A percentile compares a stretch with the other conserved stretches of the same genome.
phyloP scores from a whole-genome alignment of 2,888 invertebrate genomes.

The Eugnorisma glareosa region DNA sequence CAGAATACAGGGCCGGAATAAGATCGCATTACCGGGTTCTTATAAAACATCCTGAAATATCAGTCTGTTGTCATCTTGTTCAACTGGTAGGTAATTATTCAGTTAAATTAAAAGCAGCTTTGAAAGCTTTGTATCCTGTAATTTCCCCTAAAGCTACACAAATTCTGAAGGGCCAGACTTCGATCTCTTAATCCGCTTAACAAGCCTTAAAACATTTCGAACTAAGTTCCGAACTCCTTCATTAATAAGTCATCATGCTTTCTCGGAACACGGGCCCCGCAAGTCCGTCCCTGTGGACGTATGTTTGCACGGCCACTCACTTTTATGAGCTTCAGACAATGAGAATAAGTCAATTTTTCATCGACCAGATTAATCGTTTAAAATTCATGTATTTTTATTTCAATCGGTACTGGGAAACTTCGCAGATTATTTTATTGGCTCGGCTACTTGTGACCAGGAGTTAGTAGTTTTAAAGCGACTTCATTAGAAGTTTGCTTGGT shows the following conservation, averaged over 20 bases:
- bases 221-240: slow-evolving; percentile 12
- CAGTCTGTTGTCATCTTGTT: no score
- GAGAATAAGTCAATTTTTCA: slow-evolving; percentile 82
- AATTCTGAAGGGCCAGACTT: slow-evolving; percentile 4
- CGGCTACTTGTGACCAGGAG: slow-evolving; percentile 29
- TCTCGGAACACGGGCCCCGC: slow-evolving; percentile 7
- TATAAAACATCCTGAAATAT: no score
- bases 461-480: slow-evolving; percentile 45
- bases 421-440: slow-evolving; percentile 53
- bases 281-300: slow-evolving; percentile 65
- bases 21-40: background rate
- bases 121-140: background rate
- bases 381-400: slow-evolving; percentile 83
- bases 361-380: slow-evolving; percentile 87
- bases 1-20: slow-evolving; percentile 58
- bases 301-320: slow-evolving; percentile 82
- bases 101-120: background rate
- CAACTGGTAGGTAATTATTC: no score
- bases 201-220: slow-evolving; percentile 17
- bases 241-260: slow-evolving; percentile 28
- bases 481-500: slow-evolving; percentile 34
- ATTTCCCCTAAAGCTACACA: background rate
- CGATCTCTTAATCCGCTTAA: slow-evolving; percentile 41
- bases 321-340: slow-evolving; percentile 80
- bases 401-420: slow-evolving; percentile 50